Percentiles rank a stretch among this genome's conserved stretches.
These are phyloP conservation scores for Polymixis lichenea DNA, from an alignment of 2,888 invertebrate species.

Conservation along the genomic window DNA sequence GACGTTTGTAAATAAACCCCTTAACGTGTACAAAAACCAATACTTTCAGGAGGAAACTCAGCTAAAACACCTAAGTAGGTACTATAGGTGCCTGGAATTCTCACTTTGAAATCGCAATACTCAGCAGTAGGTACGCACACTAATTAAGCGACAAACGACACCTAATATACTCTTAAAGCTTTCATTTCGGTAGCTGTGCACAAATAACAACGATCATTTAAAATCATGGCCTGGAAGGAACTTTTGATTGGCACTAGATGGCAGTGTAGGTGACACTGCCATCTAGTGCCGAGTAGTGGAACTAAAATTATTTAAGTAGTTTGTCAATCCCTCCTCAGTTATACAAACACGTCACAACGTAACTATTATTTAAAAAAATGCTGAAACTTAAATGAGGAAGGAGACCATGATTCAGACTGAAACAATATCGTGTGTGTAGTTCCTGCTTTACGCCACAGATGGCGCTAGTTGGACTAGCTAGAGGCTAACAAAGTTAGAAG, in stretches of 20 bases:
- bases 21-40: not conserved
- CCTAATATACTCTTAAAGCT: no score
- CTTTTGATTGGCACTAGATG: no score
- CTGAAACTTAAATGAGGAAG: not conserved
- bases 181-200: not conserved
- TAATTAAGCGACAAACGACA: not conserved
- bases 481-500: not conserved
- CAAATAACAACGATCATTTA: not conserved
- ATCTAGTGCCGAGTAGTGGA: constrained; percentile 77
- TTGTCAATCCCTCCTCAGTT: not conserved
- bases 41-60: not conserved
- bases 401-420: not conserved
- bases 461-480: constrained; percentile 14
- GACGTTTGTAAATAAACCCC: no score
- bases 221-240: not conserved
- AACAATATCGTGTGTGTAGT: not conserved
- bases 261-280: no score
- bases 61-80: no score
- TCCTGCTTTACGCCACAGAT: constrained; percentile 9
- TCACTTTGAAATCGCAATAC: not conserved
- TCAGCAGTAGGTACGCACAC: not conserved
- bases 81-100: not conserved
- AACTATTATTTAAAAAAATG: not conserved
- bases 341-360: not conserved
- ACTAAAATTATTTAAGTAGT: constrained; percentile 28